Evolutionary conservation across 2,888 invertebrate species (phyloP).

Genomic region (Psococerastis gibbosa): DNA sequence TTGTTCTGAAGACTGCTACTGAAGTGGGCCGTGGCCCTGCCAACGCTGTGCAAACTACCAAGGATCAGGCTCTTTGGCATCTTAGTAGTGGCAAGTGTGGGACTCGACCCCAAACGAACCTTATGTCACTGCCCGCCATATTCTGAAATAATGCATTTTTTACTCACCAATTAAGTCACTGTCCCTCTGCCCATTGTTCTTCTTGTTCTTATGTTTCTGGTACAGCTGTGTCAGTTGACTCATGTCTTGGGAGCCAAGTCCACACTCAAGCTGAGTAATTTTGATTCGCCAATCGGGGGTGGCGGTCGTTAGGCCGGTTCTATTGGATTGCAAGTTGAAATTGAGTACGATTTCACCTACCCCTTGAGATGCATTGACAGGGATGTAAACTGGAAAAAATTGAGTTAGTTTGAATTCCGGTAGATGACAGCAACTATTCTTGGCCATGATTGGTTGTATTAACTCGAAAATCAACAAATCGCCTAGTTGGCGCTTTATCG

Average conservation of each 20-base stretch:
- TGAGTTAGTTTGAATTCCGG: constrained; percentile 22
- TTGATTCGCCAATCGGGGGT: constrained; percentile 34
- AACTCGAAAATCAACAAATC: too few relatives aligned
- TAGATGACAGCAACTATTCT: constrained; percentile 5
- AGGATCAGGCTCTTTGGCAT: too few relatives aligned
- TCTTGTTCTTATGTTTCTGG: not conserved
- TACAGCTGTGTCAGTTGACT: not conserved
- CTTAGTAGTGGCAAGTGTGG: too few relatives aligned
- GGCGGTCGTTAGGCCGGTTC: constrained; percentile 13
- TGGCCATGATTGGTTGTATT: constrained; percentile 17
- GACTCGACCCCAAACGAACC: too few relatives aligned
- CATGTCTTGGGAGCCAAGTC: constrained; percentile 24
- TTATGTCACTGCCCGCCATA: too few relatives aligned
- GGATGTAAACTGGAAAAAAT: constrained; percentile 28
- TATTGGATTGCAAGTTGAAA: constrained; percentile 29
- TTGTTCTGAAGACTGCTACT: too few relatives aligned
- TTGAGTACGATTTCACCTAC: constrained; percentile 27
- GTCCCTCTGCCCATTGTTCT: not conserved
- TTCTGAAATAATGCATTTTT: too few relatives aligned
- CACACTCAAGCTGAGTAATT: constrained; percentile 41
- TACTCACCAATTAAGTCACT: too few relatives aligned
- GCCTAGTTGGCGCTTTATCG: too few relatives aligned
- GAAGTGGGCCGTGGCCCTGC: too few relatives aligned
- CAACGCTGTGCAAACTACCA: too few relatives aligned
- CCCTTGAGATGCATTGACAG: constrained; percentile 26